Evolutionary conservation across 2,888 invertebrate species (phyloP).

Genomic region (Anoplius nigerrimus): DNA sequence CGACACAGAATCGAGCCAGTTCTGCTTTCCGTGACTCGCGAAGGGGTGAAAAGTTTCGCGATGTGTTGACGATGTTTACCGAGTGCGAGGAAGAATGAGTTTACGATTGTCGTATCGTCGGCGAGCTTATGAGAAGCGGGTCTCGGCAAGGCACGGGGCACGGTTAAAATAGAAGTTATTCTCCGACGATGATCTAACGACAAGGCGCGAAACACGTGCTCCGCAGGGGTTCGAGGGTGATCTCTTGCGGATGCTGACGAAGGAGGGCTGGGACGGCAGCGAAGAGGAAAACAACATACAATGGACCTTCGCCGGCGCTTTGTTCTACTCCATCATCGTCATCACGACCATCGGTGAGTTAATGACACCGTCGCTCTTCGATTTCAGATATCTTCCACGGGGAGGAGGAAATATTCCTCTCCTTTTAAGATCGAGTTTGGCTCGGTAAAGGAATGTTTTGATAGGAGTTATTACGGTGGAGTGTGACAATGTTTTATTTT

Average conservation of each 20-base stretch:
- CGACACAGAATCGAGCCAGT: too few relatives aligned
- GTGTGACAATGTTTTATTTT: too few relatives aligned
- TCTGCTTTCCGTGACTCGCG: too few relatives aligned
- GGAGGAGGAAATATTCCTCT: too few relatives aligned
- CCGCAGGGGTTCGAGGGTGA: constrained; percentile 80
- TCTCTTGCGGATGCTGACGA: constrained; percentile 88
- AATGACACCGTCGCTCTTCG: neutral
- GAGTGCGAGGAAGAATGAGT: neutral
- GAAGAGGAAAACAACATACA: constrained; percentile 80
- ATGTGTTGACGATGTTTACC: neutral
- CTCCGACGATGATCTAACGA: neutral
- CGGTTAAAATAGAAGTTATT: constrained; percentile 2
- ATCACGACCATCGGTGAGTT: constrained; percentile 93
- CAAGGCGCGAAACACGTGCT: neutral
- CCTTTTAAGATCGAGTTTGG: too few relatives aligned
- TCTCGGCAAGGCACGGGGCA: neutral
- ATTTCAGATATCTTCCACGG: too few relatives aligned
- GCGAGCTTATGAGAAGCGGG: neutral
- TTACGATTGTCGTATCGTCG: neutral
- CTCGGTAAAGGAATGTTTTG: too few relatives aligned
- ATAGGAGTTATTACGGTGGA: too few relatives aligned
- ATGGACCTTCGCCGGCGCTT: constrained; percentile 92
- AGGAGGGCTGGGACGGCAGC: constrained; percentile 92
- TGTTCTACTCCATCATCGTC: constrained; percentile 96
- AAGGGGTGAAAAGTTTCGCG: too few relatives aligned